Percentiles rank a stretch among this genome's conserved stretches.
Conservation (phyloP, 2,888 invertebrate genomes). For the Nymphalis c-album region DNA sequence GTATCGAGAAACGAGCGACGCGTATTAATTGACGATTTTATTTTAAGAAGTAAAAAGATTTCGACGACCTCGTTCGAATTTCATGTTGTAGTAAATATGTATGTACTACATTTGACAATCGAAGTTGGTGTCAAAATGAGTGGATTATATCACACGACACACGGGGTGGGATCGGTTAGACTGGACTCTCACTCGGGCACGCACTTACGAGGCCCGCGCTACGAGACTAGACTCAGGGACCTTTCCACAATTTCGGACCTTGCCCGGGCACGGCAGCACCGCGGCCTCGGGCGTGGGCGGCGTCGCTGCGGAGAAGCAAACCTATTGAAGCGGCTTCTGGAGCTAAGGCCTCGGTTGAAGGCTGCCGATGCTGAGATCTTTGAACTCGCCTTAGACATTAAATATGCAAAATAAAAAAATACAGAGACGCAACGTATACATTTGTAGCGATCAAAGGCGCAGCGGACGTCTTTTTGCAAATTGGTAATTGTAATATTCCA, state of each 20-base stretch:
- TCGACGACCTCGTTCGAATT: slow-evolving; percentile 1
- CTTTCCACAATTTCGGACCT: slow-evolving; percentile 64
- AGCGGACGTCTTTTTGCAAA: slow-evolving; percentile 8
- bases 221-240: slow-evolving; percentile 58
- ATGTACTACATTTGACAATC: background rate
- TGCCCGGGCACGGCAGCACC: slow-evolving; percentile 73
- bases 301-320: slow-evolving; percentile 56
- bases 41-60: background rate
- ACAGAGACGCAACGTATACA: slow-evolving; percentile 11
- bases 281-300: slow-evolving; percentile 57
- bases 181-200: slow-evolving; percentile 46
- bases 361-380: slow-evolving; percentile 15
- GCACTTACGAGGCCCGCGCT: slow-evolving; percentile 61
- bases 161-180: slow-evolving; percentile 40
- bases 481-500: slow-evolving; percentile 7
- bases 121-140: slow-evolving; percentile 7
- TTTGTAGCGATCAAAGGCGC: slow-evolving; percentile 17
- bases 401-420: slow-evolving; percentile 1
- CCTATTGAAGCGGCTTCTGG: slow-evolving; percentile 39
- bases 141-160: slow-evolving; percentile 45
- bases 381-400: background rate
- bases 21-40: background rate
- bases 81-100: background rate
- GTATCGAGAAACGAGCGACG: slow-evolving; percentile 25
- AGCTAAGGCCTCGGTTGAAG: slow-evolving; percentile 7